These are phyloP conservation scores for Potorous gilbertii DNA, from an alignment of 2,797 vertebrate species.

Conservation along the genomic window DNA sequence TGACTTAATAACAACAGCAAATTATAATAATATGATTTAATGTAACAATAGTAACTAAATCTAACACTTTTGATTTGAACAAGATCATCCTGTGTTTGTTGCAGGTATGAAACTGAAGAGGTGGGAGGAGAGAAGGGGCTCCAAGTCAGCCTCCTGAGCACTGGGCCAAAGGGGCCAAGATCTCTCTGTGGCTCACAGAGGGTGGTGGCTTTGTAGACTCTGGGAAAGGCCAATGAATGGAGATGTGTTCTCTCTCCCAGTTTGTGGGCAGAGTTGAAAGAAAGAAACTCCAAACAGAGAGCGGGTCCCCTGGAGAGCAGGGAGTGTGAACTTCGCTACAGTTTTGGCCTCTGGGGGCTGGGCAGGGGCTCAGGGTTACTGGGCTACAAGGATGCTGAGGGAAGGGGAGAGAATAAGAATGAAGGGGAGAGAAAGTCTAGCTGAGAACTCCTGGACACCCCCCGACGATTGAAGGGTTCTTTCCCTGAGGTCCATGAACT, in stretches of 20 bases:
- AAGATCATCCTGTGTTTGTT: not conserved
- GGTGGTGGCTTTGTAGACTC: not conserved
- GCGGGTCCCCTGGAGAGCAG: not conserved
- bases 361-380: not conserved
- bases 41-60: not conserved
- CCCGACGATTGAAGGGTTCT: not conserved
- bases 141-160: not conserved
- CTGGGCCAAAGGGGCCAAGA: not conserved
- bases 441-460: not conserved
- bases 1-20: not conserved
- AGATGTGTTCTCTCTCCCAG: not conserved
- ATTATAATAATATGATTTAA: not conserved
- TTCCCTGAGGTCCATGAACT: not conserved
- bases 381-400: not conserved
- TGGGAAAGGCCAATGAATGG: not conserved
- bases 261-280: conserved; percentile 58
- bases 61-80: not conserved
- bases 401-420: not conserved
- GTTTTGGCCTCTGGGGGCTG: not conserved
- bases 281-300: conserved; percentile 53
- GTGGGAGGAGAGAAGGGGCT: not conserved
- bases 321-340: not conserved
- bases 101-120: not conserved
- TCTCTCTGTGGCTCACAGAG: not conserved
- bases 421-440: not conserved